Evolutionary conservation across 2,888 invertebrate genomes (phyloP), one percentile per base, ranked within the genome.

Genomic region (Drosophila peninsularis): DNA sequence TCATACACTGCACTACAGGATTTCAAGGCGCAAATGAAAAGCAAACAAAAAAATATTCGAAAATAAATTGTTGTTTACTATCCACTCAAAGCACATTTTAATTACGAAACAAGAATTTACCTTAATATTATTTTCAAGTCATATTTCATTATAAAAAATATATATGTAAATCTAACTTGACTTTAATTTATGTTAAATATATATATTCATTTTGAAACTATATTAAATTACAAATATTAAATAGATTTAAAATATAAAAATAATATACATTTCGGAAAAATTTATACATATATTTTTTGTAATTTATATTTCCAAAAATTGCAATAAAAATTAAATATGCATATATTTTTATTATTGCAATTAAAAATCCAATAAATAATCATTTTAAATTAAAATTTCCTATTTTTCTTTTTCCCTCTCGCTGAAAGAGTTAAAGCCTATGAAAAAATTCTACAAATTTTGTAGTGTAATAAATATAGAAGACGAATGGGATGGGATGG

Each of bases 1-100:
- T 13, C 32, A 58, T 75, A 75, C 77, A 39, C 66, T 76, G 2
- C 17, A 37, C 30, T 37, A 11, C 55, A 56, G 10, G 5, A 41
- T 19, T 19, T 32, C 4, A 0, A 24, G n/a, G 0, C 50, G 21
- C 9, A 6, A 19, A 49, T 32, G 32, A 49, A 32, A 49, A 19
- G 13, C 41, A 41, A 21, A 42, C 21, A 44, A 9, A 14, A 24
- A 14, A 4, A 14, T 14, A 37, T 37, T 37, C 7, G 6, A 37
- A n/a, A 37, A 37, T 37, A 7, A 37, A 24, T 44, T 41, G 1
- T 19, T 44, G 7, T n/a, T 14, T n/a, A 14, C 14, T 9, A 13
- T 36, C 13, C 14, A 19, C 24, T 53, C 27, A 14, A n/a, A 4
- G 41, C 21, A 21, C 19, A n/a, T 9, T 44, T 3, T 4, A 27